These are phyloP conservation scores for Epirrita christyi DNA, from an alignment of 2,888 invertebrate species.

Conservation along the genomic window DNA sequence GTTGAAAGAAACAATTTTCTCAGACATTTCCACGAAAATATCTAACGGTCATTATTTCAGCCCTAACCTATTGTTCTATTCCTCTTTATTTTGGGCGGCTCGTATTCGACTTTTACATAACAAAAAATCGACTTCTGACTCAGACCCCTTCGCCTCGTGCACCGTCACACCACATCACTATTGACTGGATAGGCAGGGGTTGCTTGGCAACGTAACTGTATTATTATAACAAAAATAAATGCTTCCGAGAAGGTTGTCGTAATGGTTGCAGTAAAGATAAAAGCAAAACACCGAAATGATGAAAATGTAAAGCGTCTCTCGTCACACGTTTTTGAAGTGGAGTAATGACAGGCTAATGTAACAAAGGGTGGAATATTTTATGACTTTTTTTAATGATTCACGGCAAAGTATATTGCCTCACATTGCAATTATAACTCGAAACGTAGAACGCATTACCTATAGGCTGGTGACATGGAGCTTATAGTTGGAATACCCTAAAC, in stretches of 20 bases:
- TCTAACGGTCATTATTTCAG: too few species aligned
- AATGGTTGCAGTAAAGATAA: constrained; percentile 26
- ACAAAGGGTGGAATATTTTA: too few species aligned
- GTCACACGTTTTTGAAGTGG: constrained; percentile 8
- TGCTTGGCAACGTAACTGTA: constrained; percentile 13
- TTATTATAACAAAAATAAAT: constrained; percentile 26
- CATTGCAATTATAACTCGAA: too few species aligned
- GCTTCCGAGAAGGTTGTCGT: constrained; percentile 22
- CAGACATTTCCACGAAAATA: too few species aligned
- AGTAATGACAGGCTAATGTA: neutral
- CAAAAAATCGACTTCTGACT: constrained; percentile 4
- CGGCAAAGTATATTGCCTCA: too few species aligned
- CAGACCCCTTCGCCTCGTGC: neutral
- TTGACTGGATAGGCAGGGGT: constrained; percentile 12
- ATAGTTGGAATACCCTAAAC: too few species aligned
- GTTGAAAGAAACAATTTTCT: too few species aligned
- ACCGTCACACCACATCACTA: neutral
- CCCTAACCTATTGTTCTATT: neutral
- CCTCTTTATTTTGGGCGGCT: neutral
- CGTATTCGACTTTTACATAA: constrained; percentile 29
- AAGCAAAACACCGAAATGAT: constrained; percentile 28
- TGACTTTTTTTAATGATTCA: too few species aligned
- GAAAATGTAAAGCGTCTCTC: constrained; percentile 16
- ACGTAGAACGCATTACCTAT: too few species aligned
- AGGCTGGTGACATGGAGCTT: too few species aligned